These are phyloP conservation scores for Chelidonichthys spinosus DNA, from an alignment of 2,797 vertebrate genomes.

Conservation along the genomic window DNA sequence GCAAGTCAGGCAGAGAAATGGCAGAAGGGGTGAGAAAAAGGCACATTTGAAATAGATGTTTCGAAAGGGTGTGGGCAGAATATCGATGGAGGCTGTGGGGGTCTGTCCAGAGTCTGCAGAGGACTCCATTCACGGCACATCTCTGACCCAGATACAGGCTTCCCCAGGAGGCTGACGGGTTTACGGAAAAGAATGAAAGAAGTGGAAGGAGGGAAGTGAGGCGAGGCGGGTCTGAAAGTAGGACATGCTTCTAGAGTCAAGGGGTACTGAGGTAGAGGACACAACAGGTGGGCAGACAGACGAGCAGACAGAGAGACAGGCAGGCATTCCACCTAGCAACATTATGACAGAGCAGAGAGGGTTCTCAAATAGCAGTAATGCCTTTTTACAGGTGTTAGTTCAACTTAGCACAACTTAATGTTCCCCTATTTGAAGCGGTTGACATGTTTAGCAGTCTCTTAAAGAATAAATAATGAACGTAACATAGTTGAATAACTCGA, in stretches of 20 bases:
- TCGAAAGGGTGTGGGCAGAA: slow-evolving; percentile 63
- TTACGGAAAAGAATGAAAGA: slow-evolving; percentile 70
- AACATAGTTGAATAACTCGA: not conserved
- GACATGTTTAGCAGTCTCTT: not conserved
- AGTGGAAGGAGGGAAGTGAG: slow-evolving; percentile 67
- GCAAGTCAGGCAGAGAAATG: slow-evolving; percentile 76
- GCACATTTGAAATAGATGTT: slow-evolving; percentile 69
- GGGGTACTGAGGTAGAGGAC: slow-evolving; percentile 56
- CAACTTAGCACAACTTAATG: slow-evolving; percentile 4
- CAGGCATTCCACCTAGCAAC: slow-evolving; percentile 11
- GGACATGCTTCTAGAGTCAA: slow-evolving; percentile 77
- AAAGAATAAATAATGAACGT: not conserved
- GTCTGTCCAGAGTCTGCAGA: slow-evolving; percentile 66
- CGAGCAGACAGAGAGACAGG: slow-evolving; percentile 22
- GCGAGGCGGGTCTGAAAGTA: slow-evolving; percentile 66
- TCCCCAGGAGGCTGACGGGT: slow-evolving; percentile 73
- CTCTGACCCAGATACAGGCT: slow-evolving; percentile 81
- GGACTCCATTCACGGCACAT: slow-evolving; percentile 79
- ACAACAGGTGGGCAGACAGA: slow-evolving; percentile 49
- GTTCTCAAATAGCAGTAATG: not conserved
- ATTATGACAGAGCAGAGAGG: slow-evolving; percentile 6
- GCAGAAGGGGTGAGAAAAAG: slow-evolving; percentile 71
- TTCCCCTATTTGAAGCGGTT: not conserved
- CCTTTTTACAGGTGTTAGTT: slow-evolving; percentile 37
- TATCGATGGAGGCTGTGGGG: slow-evolving; percentile 64